Evolutionary conservation across 2,888 invertebrate species (phyloP).

Genomic region (Seira ritae): DNA sequence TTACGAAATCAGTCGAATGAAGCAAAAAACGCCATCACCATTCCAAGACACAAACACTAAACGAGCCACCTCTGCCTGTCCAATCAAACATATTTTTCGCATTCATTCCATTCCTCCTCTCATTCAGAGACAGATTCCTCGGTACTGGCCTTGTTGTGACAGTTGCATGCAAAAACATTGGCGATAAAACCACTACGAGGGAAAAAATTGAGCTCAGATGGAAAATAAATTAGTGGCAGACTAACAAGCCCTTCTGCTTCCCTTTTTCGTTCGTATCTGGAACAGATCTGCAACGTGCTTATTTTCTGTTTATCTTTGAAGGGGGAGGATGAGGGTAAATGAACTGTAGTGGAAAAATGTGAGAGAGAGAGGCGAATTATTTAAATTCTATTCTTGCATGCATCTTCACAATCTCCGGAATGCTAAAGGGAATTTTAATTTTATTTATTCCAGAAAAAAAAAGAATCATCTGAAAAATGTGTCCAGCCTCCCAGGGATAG

Average conservation of each 20-base stretch:
- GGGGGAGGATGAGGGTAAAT: neutral
- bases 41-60: too few relatives aligned
- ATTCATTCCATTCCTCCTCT: too few relatives aligned
- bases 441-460: neutral
- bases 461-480: neutral
- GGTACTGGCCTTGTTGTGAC: neutral
- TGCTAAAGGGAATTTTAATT: neutral
- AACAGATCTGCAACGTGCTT: neutral
- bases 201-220: neutral
- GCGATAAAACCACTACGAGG: neutral
- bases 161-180: neutral
- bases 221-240: neutral
- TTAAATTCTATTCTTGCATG: neutral
- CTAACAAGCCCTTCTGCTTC: neutral
- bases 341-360: neutral
- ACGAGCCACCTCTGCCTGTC: too few relatives aligned
- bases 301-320: neutral
- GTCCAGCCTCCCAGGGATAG: too few relatives aligned
- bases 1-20: too few relatives aligned
- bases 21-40: too few relatives aligned
- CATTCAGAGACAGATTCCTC: too few relatives aligned
- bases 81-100: too few relatives aligned
- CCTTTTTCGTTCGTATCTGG: neutral
- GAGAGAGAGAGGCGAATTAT: neutral
- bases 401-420: neutral